These are phyloP conservation scores for Australoheros scitulus DNA, from an alignment of 2,113 vertebrate genomes.

Conservation along the genomic window DNA sequence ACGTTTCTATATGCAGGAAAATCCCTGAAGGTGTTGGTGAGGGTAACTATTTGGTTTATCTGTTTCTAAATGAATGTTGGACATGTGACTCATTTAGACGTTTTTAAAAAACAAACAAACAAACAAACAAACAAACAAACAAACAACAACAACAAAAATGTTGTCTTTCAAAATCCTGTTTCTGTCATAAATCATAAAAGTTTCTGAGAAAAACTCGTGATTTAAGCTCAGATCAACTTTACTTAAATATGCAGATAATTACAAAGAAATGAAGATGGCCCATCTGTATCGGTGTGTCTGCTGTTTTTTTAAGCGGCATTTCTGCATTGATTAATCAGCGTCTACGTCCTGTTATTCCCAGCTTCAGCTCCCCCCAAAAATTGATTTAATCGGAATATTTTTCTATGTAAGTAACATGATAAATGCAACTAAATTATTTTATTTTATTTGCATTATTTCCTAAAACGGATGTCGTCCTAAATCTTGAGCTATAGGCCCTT, in stretches of 20 bases:
- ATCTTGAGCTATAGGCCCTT: neutral
- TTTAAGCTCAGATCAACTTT: neutral
- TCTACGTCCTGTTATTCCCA: neutral
- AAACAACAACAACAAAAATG: no score
- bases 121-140: no score
- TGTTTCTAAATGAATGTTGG: neutral
- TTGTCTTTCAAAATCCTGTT: neutral
- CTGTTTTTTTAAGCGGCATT: neutral
- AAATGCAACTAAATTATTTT: neutral
- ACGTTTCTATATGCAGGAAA: neutral
- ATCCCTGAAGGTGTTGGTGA: fast-evolving
- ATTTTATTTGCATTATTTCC: neutral
- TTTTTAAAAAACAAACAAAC: no score
- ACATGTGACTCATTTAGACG: fast-evolving
- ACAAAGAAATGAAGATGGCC: neutral
- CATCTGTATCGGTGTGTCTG: neutral
- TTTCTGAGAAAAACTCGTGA: neutral
- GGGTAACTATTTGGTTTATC: neutral
- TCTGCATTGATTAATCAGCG: neutral
- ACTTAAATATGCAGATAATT: neutral
- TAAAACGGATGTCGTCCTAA: neutral
- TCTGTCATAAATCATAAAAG: neutral
- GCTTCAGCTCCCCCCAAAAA: neutral
- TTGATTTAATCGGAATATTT: neutral
- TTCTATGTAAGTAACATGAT: neutral